These are phyloP conservation scores for Drosophila orena DNA, from an alignment of 1,140 invertebrate genomes.

Conservation along the genomic window DNA sequence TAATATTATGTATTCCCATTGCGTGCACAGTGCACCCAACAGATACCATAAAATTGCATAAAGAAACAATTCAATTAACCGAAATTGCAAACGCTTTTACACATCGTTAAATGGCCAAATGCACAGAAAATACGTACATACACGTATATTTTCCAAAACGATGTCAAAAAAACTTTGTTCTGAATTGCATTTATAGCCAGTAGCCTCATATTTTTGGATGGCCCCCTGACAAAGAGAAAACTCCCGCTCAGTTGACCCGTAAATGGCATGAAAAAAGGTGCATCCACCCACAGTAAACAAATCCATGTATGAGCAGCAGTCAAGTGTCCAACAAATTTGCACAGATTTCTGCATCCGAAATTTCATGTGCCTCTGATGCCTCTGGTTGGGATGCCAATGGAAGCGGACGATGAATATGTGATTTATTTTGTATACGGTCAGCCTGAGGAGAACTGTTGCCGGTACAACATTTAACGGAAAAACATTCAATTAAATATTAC, in stretches of 20 bases:
- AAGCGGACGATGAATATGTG: slow-evolving; percentile 16
- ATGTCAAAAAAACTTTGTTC: slow-evolving; percentile 30
- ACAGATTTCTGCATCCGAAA: slow-evolving; percentile 37
- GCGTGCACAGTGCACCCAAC: background rate
- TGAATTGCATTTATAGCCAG: slow-evolving; percentile 25
- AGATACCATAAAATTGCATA: slow-evolving; percentile 44
- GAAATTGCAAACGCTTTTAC: slow-evolving; percentile 71
- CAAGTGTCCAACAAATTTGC: slow-evolving; percentile 46
- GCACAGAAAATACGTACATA: slow-evolving; percentile 32
- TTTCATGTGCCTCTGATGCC: slow-evolving; percentile 35
- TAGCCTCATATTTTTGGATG: slow-evolving; percentile 31
- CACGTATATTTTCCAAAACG: slow-evolving; percentile 22
- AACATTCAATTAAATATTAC: slow-evolving; percentile 60
- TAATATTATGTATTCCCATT: slow-evolving; percentile 9
- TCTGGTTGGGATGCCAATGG: slow-evolving; percentile 5
- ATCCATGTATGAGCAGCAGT: slow-evolving; percentile 32
- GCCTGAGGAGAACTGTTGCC: slow-evolving; percentile 10
- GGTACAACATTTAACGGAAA: slow-evolving; percentile 14
- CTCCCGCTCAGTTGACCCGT: slow-evolving; percentile 34
- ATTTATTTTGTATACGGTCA: slow-evolving; percentile 26
- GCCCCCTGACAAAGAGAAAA: slow-evolving; percentile 13
- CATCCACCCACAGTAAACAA: slow-evolving; percentile 36
- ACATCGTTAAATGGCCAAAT: slow-evolving; percentile 70
- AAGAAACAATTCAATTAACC: slow-evolving; percentile 63
- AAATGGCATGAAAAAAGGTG: slow-evolving; percentile 50